These are phyloP conservation scores for Pristionchus japonicus DNA, from an alignment of 2,888 invertebrate genomes.

Conservation along the genomic window DNA sequence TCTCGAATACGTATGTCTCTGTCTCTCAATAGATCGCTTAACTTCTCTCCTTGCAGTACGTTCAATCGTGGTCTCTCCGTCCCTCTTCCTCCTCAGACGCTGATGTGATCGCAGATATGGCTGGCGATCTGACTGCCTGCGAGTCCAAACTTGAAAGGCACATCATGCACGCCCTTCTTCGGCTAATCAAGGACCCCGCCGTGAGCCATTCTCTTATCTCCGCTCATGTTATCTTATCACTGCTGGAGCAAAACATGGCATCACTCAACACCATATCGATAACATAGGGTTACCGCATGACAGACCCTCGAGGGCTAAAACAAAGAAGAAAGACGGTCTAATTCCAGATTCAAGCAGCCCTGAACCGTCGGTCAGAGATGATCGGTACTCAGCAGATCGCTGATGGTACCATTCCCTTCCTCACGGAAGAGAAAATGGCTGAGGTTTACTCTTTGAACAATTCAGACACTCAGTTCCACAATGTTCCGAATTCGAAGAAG, in stretches of 20 bases:
- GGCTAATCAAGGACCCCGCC: slow-evolving; percentile 34
- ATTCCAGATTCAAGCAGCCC: slow-evolving; percentile 34
- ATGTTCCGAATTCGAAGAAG: neutral
- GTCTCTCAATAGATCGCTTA: neutral
- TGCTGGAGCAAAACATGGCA: neutral
- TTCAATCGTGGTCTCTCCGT: slow-evolving; percentile 45
- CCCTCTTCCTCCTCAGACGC: slow-evolving; percentile 42
- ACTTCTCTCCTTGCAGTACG: slow-evolving; percentile 31
- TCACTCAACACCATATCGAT: neutral
- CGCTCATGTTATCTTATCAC: neutral
- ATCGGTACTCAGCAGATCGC: slow-evolving; percentile 51
- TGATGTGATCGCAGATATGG: slow-evolving; percentile 2
- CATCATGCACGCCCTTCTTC: slow-evolving; percentile 11
- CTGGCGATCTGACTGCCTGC: neutral
- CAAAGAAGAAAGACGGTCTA: neutral
- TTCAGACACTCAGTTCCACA: neutral
- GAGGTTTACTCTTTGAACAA: neutral
- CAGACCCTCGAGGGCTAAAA: neutral
- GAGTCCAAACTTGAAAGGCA: slow-evolving; percentile 4
- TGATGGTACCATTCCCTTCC: slow-evolving; percentile 62
- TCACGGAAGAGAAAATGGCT: slow-evolving; percentile 52
- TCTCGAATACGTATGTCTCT: slow-evolving; percentile 56
- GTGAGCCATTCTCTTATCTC: neutral
- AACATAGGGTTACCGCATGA: neutral
- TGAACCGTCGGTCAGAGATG: slow-evolving; percentile 41